phyloP scores from a whole-genome alignment of 2,888 invertebrate genomes.

The Liodrosophila aerea region DNA sequence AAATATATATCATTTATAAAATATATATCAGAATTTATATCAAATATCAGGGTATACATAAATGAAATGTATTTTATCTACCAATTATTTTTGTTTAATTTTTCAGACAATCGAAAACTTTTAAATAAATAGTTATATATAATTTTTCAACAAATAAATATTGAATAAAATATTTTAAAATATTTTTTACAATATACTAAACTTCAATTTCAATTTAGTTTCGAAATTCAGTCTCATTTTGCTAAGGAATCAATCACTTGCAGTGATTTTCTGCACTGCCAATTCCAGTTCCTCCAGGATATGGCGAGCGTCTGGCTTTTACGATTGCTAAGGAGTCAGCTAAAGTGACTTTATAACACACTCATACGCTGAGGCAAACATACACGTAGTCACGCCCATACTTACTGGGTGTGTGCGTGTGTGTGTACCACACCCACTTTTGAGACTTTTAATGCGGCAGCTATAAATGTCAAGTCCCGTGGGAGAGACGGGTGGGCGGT shows the following conservation, averaged over 20 bases:
- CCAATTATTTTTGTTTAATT: too few relatives aligned
- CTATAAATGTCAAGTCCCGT: conserved; percentile 71
- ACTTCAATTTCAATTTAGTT: neutral
- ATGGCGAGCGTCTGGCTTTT: conserved; percentile 23
- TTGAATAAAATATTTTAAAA: too few relatives aligned
- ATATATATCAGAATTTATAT: too few relatives aligned
- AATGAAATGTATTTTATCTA: too few relatives aligned
- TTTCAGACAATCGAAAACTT: too few relatives aligned
- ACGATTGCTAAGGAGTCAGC: conserved; percentile 28
- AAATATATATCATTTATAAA: too few relatives aligned
- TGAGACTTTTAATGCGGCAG: conserved; percentile 64
- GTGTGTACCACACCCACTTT: conserved; percentile 31
- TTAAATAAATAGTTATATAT: too few relatives aligned
- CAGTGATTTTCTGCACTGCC: conserved; percentile 35
- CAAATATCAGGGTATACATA: too few relatives aligned
- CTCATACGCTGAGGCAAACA: conserved; percentile 20
- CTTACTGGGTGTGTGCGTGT: neutral
- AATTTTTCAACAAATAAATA: too few relatives aligned
- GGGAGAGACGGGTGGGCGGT: conserved; percentile 17
- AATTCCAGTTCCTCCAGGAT: neutral
- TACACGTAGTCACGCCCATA: conserved; percentile 7
- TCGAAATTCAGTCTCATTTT: neutral
- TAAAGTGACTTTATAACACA: conserved; percentile 52
- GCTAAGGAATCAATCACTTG: conserved; percentile 20
- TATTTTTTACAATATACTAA: too few relatives aligned